Conservation (phyloP, 2,113 vertebrate species). For the Varanus komodoensis region DNA sequence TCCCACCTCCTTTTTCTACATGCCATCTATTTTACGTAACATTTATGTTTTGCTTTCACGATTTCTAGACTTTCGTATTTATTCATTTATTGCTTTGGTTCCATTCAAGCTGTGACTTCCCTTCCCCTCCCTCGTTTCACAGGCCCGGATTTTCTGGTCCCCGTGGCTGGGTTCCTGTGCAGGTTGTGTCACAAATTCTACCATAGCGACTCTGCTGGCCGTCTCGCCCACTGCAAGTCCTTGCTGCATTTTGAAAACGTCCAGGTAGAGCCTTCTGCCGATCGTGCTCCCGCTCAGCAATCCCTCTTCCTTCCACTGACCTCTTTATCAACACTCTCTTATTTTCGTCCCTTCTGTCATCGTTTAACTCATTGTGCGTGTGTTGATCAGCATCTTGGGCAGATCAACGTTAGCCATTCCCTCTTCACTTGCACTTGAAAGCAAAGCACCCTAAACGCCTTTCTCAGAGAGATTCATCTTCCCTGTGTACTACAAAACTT, state of each 20-base stretch:
- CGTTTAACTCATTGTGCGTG: conserved; percentile 57
- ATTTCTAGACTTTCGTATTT: too few relatives aligned
- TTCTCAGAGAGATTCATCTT: not conserved
- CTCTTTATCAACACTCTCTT: conserved; percentile 45
- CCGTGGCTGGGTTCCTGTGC: conserved; percentile 93
- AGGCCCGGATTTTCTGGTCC: conserved; percentile 94
- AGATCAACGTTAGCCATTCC: conserved; percentile 58
- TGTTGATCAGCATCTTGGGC: conserved; percentile 45
- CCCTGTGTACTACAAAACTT: too few relatives aligned
- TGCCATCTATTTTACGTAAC: conserved; percentile 11
- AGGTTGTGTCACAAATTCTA: conserved; percentile 94
- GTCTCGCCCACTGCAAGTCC: conserved; percentile 93
- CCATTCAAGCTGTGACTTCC: conserved; percentile 76
- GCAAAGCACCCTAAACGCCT: conserved; percentile 31
- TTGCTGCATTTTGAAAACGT: conserved; percentile 93
- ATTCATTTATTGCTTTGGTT: conserved; percentile 52
- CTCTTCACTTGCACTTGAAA: not conserved
- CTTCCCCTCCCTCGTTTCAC: conserved; percentile 69
- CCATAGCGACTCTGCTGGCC: conserved; percentile 87
- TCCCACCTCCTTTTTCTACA: not conserved
- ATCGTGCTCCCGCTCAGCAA: conserved; percentile 54
- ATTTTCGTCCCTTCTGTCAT: conserved; percentile 49
- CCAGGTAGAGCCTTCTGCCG: conserved; percentile 84
- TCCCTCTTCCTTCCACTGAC: conserved; percentile 34
- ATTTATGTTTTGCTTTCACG: not conserved